Evolutionary conservation across 2,888 invertebrate genomes (phyloP).

Genomic region (Platycheirus albimanus): DNA sequence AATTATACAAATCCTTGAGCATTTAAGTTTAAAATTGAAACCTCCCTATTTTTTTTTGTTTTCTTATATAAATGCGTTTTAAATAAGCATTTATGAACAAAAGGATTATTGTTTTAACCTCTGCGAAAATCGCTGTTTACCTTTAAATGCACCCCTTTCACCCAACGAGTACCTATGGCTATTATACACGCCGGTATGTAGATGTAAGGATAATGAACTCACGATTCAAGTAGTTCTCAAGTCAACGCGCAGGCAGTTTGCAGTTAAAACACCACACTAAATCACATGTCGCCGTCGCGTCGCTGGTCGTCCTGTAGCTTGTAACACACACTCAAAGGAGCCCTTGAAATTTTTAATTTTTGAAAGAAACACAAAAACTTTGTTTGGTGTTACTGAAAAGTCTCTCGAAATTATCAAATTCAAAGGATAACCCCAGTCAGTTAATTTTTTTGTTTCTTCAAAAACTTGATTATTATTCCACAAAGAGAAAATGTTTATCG

Average conservation of each 20-base stretch:
- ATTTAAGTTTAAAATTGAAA: conserved; percentile 28
- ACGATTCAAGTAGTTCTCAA: conserved; percentile 58
- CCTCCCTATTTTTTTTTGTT: conserved; percentile 14
- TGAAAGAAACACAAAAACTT: conserved; percentile 42
- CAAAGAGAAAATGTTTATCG: conserved; percentile 49
- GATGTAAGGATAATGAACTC: conserved; percentile 72
- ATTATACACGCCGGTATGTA: too few species aligned
- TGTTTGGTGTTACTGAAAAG: conserved; percentile 65
- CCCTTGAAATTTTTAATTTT: conserved; percentile 45
- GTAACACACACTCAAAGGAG: conserved; percentile 24
- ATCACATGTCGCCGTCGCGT: conserved; percentile 20
- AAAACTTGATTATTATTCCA: not conserved
- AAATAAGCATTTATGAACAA: conserved; percentile 55
- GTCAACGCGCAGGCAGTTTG: conserved; percentile 66
- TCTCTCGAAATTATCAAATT: conserved; percentile 49
- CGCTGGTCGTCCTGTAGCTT: not conserved
- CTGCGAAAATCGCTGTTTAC: conserved; percentile 59
- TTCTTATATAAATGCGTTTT: conserved; percentile 44
- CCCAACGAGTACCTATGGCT: not conserved
- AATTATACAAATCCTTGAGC: conserved; percentile 34
- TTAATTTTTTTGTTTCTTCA: not conserved
- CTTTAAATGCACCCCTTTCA: conserved; percentile 60
- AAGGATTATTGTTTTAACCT: conserved; percentile 68
- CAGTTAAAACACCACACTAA: conserved; percentile 57
- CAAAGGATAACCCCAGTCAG: conserved; percentile 26